These are phyloP conservation scores for Monomorium pharaonis DNA, from an alignment of 1,140 invertebrate species.

Conservation along the genomic window DNA sequence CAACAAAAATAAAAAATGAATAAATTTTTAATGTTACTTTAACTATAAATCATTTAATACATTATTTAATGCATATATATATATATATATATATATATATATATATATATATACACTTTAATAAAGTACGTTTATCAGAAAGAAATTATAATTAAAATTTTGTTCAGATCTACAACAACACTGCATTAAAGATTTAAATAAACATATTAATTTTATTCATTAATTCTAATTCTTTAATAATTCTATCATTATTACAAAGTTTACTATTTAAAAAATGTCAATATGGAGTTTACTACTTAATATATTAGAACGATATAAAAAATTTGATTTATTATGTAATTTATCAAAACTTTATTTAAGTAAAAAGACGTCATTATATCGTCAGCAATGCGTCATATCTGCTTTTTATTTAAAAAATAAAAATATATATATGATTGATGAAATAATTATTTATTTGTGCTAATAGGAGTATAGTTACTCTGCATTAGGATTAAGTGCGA, in stretches of 20 bases:
- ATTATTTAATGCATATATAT: no score
- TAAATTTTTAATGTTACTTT: neutral
- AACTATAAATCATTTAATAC: neutral
- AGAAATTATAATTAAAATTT: neutral
- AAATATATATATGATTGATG: neutral
- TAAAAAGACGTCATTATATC: neutral
- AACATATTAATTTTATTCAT: neutral
- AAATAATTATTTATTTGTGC: neutral
- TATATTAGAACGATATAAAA: neutral
- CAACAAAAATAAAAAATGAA: neutral
- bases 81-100: no score
- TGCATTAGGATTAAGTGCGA: neutral
- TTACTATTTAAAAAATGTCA: neutral
- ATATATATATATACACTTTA: neutral
- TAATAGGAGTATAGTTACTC: no score
- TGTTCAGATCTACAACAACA: neutral
- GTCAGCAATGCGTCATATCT: neutral
- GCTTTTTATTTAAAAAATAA: slow-evolving; percentile 11
- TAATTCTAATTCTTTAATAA: neutral
- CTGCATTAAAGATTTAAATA: neutral
- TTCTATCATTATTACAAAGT: neutral
- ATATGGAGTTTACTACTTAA: neutral
- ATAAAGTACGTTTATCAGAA: neutral
- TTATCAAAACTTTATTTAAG: neutral
- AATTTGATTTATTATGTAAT: neutral